phyloP scores from a whole-genome alignment of 2,888 invertebrate species.

The Parnassius smintheus region DNA sequence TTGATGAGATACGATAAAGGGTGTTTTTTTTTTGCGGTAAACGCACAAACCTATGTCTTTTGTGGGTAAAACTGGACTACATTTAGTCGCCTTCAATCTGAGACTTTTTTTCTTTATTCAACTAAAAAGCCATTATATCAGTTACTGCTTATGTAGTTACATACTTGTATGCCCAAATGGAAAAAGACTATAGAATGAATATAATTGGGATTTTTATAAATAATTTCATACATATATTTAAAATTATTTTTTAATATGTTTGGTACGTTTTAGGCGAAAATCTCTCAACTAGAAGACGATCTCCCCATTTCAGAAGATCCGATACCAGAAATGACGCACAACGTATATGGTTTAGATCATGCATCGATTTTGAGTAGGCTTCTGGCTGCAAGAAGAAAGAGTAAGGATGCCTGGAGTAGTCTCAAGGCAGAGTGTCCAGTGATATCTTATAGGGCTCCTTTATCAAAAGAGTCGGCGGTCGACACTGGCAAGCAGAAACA shows the following conservation, averaged over 20 bases:
- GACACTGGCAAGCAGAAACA: constrained; percentile 60
- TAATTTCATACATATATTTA: too few relatives aligned
- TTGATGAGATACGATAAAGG: too few relatives aligned
- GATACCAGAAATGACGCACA: constrained; percentile 86
- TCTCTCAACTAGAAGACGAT: constrained; percentile 62
- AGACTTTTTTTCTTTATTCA: too few relatives aligned
- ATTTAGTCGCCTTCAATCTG: too few relatives aligned
- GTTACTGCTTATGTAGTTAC: too few relatives aligned
- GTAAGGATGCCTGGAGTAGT: constrained; percentile 76
- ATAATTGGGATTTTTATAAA: too few relatives aligned
- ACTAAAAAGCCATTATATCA: too few relatives aligned
- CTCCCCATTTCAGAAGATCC: constrained; percentile 57
- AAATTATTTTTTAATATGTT: not conserved
- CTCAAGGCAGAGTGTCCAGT: constrained; percentile 45
- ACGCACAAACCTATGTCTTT: too few relatives aligned
- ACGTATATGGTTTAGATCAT: constrained; percentile 86
- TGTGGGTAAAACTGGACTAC: too few relatives aligned
- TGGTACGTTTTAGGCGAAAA: constrained; percentile 56
- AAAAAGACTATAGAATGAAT: too few relatives aligned
- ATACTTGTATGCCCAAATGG: too few relatives aligned
- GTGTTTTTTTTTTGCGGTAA: too few relatives aligned
- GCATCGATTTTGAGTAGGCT: constrained; percentile 82
- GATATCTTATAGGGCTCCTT: constrained; percentile 55
- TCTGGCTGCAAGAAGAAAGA: constrained; percentile 73
- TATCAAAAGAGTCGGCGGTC: constrained; percentile 34